Evolutionary conservation across 2,797 vertebrate genomes (phyloP).

Genomic region (Ctenopoma multispine): DNA sequence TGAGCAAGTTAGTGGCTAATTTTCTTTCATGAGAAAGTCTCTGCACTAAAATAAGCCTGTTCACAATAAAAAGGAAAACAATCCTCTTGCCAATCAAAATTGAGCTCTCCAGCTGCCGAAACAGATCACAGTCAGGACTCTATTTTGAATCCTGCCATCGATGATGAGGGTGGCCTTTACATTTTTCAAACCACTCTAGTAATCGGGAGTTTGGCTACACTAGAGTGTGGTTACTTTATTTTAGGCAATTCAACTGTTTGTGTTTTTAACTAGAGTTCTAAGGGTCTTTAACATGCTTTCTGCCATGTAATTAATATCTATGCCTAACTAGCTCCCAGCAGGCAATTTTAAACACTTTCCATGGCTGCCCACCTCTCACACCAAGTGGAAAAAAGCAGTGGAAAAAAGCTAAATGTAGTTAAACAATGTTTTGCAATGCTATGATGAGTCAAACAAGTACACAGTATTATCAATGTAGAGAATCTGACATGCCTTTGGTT

Average conservation of each 20-base stretch:
- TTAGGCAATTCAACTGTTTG: conserved; percentile 14
- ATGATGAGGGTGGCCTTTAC: conserved; percentile 9
- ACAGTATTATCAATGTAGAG: background rate
- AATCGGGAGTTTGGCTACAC: conserved; percentile 40
- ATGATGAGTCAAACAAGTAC: background rate
- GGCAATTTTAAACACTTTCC: conserved; percentile 67
- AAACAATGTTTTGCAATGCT: conserved; percentile 2
- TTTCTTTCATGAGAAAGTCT: conserved; percentile 69
- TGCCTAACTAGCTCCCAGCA: conserved; percentile 61
- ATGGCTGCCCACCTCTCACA: conserved; percentile 50
- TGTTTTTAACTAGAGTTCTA: conserved; percentile 50
- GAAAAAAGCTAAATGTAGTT: conserved; percentile 8
- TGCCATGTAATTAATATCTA: conserved; percentile 69
- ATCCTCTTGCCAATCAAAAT: conserved; percentile 72
- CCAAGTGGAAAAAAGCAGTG: conserved; percentile 33
- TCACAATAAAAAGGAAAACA: conserved; percentile 72
- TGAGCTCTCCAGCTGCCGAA: conserved; percentile 66
- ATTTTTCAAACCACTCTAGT: conserved; percentile 9
- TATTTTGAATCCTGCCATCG: conserved; percentile 19
- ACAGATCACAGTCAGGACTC: conserved; percentile 52
- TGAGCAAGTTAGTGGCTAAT: conserved; percentile 64
- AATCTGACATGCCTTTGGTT: background rate
- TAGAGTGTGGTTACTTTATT: conserved; percentile 29
- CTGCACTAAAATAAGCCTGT: conserved; percentile 63
- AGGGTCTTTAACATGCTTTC: conserved; percentile 56